A percentile compares a stretch with the other conserved stretches of the same genome.
These are phyloP conservation scores for Ornithorhynchus anatinus DNA, from an alignment of 2,113 vertebrate genomes.

Conservation along the genomic window DNA sequence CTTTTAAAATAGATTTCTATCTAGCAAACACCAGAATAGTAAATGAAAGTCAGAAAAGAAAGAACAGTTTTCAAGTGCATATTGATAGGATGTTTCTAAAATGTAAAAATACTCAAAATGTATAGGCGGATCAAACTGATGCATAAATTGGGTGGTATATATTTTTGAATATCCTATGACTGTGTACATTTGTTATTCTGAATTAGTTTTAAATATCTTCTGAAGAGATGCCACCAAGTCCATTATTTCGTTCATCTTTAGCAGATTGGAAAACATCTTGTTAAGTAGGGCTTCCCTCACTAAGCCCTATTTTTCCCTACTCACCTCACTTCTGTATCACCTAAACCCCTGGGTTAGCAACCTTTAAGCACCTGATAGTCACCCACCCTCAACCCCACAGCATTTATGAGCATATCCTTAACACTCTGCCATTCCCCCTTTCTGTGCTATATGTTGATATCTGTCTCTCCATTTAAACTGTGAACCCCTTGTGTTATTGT, in stretches of 20 bases:
- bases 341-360: too few relatives aligned
- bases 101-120: background rate
- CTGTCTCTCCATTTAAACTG: too few relatives aligned
- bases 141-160: background rate
- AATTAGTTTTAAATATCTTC: constrained; percentile 1
- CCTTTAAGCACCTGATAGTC: too few relatives aligned
- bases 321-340: too few relatives aligned
- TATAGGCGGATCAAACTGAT: background rate
- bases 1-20: background rate
- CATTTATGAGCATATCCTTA: too few relatives aligned
- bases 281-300: too few relatives aligned
- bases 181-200: background rate
- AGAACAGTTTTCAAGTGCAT: background rate
- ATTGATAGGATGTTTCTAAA: background rate
- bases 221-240: background rate
- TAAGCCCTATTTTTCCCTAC: too few relatives aligned
- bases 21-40: background rate
- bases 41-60: background rate
- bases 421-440: too few relatives aligned
- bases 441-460: too few relatives aligned
- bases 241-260: background rate
- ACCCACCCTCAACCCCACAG: background rate
- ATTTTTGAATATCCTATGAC: background rate
- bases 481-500: too few relatives aligned
- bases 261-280: background rate